A percentile compares a stretch with the other conserved stretches of the same genome.
These are phyloP conservation scores for Gonatopus flavifemur DNA, from an alignment of 1,140 invertebrate species.

Conservation along the genomic window DNA sequence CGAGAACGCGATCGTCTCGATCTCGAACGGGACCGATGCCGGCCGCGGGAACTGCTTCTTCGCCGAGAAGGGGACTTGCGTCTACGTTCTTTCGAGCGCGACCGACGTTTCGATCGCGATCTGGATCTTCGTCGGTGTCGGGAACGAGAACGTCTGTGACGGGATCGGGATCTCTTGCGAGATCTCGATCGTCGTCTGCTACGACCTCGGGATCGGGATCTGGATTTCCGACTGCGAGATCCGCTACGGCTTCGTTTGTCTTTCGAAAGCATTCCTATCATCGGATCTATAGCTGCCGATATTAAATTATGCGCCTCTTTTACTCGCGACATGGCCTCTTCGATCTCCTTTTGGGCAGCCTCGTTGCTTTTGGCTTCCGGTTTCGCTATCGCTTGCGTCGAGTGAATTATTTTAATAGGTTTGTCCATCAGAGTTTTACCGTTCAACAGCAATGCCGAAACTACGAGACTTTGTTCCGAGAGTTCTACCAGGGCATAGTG, in stretches of 20 bases:
- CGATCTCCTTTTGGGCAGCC: slow-evolving; percentile 91
- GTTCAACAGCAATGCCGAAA: slow-evolving; percentile 86
- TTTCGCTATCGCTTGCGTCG: slow-evolving; percentile 87
- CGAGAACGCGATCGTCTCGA: slow-evolving; percentile 46
- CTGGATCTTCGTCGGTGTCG: slow-evolving; percentile 51
- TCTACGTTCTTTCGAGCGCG: slow-evolving; percentile 57
- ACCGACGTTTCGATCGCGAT: slow-evolving; percentile 58
- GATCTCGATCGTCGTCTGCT: slow-evolving; percentile 58
- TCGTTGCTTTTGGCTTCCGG: slow-evolving; percentile 94
- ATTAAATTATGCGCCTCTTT: slow-evolving; percentile 94
- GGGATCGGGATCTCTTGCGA: slow-evolving; percentile 61
- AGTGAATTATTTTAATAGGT: slow-evolving; percentile 76
- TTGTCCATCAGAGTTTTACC: slow-evolving; percentile 60
- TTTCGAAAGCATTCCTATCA: slow-evolving; percentile 81
- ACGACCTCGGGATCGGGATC: slow-evolving; percentile 65
- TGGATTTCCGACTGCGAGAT: slow-evolving; percentile 61
- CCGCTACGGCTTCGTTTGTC: slow-evolving; percentile 73
- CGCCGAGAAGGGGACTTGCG: slow-evolving; percentile 52
- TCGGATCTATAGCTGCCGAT: slow-evolving; percentile 88
- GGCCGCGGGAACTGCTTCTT: slow-evolving; percentile 46
- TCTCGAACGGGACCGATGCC: slow-evolving; percentile 51
- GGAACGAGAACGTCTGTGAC: slow-evolving; percentile 62
- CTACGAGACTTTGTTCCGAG: slow-evolving; percentile 85
- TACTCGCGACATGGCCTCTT: slow-evolving; percentile 94
- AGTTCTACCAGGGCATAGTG: slow-evolving; percentile 91